Percentiles rank a stretch among this genome's conserved stretches.
Conservation (phyloP, 2,888 invertebrate species). For the Spodoptera picta region DNA sequence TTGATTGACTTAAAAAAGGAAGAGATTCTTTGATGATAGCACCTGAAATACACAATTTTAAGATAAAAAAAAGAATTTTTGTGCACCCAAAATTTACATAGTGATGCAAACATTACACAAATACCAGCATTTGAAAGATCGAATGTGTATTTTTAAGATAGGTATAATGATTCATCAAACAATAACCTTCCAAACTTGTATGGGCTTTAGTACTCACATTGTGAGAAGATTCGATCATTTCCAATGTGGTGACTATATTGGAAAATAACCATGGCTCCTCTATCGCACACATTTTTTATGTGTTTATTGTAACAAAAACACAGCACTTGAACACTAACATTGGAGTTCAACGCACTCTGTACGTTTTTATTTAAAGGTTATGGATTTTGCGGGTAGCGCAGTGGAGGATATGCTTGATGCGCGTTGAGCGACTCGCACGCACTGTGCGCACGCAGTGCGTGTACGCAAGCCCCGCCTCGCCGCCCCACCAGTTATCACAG, state of each 20-base stretch:
- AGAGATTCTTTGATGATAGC: too few species aligned
- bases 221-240: constrained; percentile 63
- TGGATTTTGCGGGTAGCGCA: constrained; percentile 43
- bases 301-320: constrained; percentile 43
- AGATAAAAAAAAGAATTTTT: constrained; percentile 1
- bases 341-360: constrained; percentile 55
- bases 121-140: constrained; percentile 7
- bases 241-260: constrained; percentile 64
- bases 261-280: constrained; percentile 71
- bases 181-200: constrained; percentile 23
- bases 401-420: constrained; percentile 57
- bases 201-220: constrained; percentile 65
- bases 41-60: too few species aligned
- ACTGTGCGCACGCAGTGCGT: constrained; percentile 83
- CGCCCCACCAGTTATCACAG: constrained; percentile 63
- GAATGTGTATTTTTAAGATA: constrained; percentile 22
- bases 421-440: constrained; percentile 77
- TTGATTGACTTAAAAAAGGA: neutral
- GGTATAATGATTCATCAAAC: constrained; percentile 32
- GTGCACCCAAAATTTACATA: constrained; percentile 19
- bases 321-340: constrained; percentile 54
- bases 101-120: constrained; percentile 22
- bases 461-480: constrained; percentile 76
- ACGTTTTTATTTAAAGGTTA: constrained; percentile 41
- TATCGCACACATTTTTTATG: constrained; percentile 67